phyloP scores from a whole-genome alignment of 2,113 vertebrate species.

The Pycnonotus jocosus region DNA sequence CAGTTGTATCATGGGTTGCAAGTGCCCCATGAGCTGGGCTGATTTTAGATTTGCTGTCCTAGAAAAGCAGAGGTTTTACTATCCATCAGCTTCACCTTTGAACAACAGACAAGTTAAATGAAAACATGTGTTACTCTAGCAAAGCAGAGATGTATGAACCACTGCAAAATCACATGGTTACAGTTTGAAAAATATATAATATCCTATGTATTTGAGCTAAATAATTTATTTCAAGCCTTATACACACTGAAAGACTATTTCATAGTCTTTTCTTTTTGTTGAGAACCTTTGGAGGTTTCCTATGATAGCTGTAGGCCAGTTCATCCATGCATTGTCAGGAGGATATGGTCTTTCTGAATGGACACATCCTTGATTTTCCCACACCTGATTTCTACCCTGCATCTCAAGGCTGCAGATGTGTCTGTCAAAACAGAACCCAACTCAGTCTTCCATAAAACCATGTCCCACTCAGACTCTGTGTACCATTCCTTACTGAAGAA shows the following conservation, averaged over 20 bases:
- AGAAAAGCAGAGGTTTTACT: not conserved
- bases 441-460: not conserved
- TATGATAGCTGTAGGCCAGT: not conserved
- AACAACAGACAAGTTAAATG: not conserved
- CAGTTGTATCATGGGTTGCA: not conserved
- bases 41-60: not conserved
- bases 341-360: not conserved
- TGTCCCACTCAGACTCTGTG: not conserved
- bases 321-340: not conserved
- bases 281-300: not conserved
- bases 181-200: not conserved
- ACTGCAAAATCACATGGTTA: not conserved
- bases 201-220: not conserved
- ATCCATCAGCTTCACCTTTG: not conserved
- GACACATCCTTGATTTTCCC: not conserved
- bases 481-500: not conserved
- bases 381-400: not conserved
- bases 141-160: not conserved
- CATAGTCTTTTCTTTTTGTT: not conserved
- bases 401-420: not conserved
- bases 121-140: not conserved
- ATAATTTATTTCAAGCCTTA: not conserved
- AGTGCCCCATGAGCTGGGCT: rapidly evolving
- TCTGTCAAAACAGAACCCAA: not conserved
- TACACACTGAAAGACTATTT: not conserved